A percentile compares a stretch with the other conserved stretches of the same genome.
Evolutionary conservation across 1,140 invertebrate genomes (phyloP).

Genomic region (Ceratoteleas bidentatus): DNA sequence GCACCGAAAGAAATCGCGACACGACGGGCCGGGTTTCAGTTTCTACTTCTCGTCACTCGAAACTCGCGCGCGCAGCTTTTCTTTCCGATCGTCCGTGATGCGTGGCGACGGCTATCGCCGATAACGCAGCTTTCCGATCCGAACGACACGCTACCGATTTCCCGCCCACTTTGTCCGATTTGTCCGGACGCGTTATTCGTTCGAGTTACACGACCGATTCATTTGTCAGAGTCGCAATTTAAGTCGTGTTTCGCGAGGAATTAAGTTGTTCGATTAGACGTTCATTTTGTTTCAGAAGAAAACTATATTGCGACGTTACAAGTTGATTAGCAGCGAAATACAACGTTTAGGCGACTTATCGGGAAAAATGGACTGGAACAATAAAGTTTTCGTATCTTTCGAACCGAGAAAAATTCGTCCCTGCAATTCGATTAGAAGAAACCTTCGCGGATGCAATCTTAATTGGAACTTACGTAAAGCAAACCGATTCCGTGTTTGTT

Average conservation of each 20-base stretch:
- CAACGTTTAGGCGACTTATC: too few species aligned
- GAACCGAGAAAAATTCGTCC: too few species aligned
- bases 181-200: background rate
- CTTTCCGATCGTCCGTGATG: constrained; percentile 20
- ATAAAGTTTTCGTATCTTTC: too few species aligned
- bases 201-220: too few species aligned
- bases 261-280: too few species aligned
- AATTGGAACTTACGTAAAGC: constrained; percentile 37
- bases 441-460: constrained; percentile 8
- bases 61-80: constrained; percentile 30
- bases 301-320: too few species aligned
- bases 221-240: too few species aligned
- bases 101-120: constrained; percentile 8
- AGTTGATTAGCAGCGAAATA: too few species aligned
- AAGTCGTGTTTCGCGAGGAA: too few species aligned
- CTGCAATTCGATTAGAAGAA: constrained; percentile 3
- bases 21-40: constrained; percentile 36
- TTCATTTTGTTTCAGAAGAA: too few species aligned
- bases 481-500: constrained; percentile 29
- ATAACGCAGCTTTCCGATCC: constrained; percentile 14
- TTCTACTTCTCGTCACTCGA: constrained; percentile 53
- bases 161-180: background rate
- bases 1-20: constrained; percentile 38
- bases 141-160: background rate
- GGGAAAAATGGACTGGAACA: too few species aligned